Percentiles rank a stretch among this genome's conserved stretches.
Evolutionary conservation across 2,888 invertebrate species (phyloP).

Genomic region (Drosophila macrospina): DNA sequence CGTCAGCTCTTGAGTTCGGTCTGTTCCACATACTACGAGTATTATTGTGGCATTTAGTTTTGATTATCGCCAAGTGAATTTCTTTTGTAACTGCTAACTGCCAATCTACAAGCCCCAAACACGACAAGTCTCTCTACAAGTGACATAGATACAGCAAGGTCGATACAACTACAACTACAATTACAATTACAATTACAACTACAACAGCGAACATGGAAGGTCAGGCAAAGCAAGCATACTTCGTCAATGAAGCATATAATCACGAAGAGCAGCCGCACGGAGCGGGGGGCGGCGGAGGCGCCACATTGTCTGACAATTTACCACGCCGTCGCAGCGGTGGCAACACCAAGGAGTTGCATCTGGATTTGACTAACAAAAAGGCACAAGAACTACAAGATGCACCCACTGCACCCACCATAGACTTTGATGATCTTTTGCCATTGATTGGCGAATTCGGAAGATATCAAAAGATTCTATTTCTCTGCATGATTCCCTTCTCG

Average conservation of each 20-base stretch:
- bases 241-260: conserved; percentile 75
- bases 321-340: conserved; percentile 81
- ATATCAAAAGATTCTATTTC: conserved; percentile 93
- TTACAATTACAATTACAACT: not conserved
- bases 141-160: conserved; percentile 59
- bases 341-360: conserved; percentile 74
- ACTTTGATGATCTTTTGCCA: conserved; percentile 94
- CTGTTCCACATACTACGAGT: not conserved
- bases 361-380: conserved; percentile 54
- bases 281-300: conserved; percentile 39
- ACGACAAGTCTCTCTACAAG: conserved; percentile 36
- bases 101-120: conserved; percentile 10
- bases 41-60: conserved; percentile 9
- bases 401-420: conserved; percentile 84
- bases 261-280: conserved; percentile 63
- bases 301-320: conserved; percentile 42
- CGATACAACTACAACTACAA: conserved; percentile 14
- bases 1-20: conserved; percentile 36
- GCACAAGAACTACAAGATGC: conserved; percentile 26
- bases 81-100: conserved; percentile 50
- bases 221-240: conserved; percentile 76
- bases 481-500: conserved; percentile 94
- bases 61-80: conserved; percentile 58
- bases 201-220: conserved; percentile 61
- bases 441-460: conserved; percentile 94